phyloP scores from a whole-genome alignment of 2,113 vertebrate species.

The Macrotus californicus region DNA sequence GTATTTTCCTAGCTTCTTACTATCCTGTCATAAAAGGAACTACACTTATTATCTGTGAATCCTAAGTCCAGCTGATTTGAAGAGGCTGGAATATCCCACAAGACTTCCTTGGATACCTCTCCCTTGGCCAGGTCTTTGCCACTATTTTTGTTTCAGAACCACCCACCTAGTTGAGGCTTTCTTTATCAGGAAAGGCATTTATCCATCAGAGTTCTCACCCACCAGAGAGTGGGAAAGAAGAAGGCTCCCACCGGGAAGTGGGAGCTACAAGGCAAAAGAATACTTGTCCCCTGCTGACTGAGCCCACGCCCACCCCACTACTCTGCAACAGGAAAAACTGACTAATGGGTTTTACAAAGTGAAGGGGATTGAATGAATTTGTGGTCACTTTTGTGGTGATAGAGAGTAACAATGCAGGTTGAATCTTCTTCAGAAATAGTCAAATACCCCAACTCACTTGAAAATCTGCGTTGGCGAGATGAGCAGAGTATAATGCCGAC shows the following conservation, averaged over 20 bases:
- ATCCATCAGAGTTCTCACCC: slow-evolving; percentile 49
- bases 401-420: background rate
- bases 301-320: background rate
- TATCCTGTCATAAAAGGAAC: background rate
- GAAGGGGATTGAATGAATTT: background rate
- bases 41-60: background rate
- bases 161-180: slow-evolving; percentile 58
- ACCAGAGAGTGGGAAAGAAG: slow-evolving; percentile 45
- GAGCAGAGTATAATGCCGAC: background rate
- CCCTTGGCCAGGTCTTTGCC: slow-evolving; percentile 18
- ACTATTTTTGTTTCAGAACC: slow-evolving; percentile 69
- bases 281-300: background rate
- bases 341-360: background rate
- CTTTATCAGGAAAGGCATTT: slow-evolving; percentile 55
- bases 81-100: background rate
- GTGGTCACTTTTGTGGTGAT: background rate
- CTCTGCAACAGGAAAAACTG: background rate
- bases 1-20: too few relatives aligned
- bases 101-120: slow-evolving; percentile 38
- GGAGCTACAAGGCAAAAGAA: slow-evolving; percentile 24
- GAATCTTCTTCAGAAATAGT: background rate
- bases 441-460: background rate
- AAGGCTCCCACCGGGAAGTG: slow-evolving; percentile 26
- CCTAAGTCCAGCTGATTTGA: background rate
- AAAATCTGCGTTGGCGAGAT: background rate